These are phyloP conservation scores for Caenorhabditis doughertyi DNA, from an alignment of 2,888 invertebrate genomes.

Conservation along the genomic window DNA sequence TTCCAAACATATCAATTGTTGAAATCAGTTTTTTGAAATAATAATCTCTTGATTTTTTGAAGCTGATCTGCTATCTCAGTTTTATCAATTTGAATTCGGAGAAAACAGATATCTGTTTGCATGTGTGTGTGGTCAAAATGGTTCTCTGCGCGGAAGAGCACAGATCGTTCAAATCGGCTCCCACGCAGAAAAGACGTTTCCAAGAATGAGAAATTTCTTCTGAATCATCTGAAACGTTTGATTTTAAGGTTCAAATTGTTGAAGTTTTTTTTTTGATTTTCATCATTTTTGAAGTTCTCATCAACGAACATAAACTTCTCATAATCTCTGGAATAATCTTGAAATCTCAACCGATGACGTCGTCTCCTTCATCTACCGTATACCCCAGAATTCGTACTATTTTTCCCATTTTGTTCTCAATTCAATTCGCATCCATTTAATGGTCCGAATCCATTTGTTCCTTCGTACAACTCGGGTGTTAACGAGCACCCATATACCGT, in stretches of 20 bases:
- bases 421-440: neutral
- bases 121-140: conserved; percentile 24
- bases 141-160: conserved; percentile 13
- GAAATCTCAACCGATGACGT: neutral
- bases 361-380: neutral
- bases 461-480: neutral
- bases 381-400: neutral
- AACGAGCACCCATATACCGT: conserved; percentile 7
- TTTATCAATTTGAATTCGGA: neutral
- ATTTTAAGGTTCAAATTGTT: too few species aligned
- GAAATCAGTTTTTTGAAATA: too few species aligned
- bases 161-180: conserved; percentile 30
- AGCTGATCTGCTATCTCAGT: neutral
- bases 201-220: neutral
- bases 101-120: conserved; percentile 32
- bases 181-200: conserved; percentile 17
- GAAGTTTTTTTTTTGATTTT: neutral
- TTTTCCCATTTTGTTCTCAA: neutral
- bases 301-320: too few species aligned
- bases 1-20: too few species aligned
- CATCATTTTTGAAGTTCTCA: too few species aligned
- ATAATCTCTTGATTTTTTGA: neutral
- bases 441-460: neutral
- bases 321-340: too few species aligned
- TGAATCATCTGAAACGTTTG: conserved; percentile 8